These are phyloP conservation scores for Corythornis cristatus DNA, from an alignment of 2,113 vertebrate genomes.

Conservation along the genomic window DNA sequence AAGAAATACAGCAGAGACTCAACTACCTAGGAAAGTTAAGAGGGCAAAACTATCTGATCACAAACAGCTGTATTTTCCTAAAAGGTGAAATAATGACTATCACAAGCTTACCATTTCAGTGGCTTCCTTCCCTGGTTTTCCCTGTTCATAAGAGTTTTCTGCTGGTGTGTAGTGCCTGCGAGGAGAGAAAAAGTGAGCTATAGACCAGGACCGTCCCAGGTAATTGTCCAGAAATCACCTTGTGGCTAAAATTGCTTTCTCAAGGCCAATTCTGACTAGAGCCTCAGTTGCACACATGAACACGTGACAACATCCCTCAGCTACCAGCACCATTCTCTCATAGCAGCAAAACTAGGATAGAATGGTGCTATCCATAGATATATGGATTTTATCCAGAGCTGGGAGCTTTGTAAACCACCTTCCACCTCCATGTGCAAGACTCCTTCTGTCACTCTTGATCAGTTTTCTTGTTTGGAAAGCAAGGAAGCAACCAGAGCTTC, in stretches of 20 bases:
- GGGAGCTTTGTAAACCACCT: not conserved
- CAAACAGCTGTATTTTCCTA: not conserved
- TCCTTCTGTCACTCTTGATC: not conserved
- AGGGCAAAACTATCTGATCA: not conserved
- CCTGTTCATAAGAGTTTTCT: conserved; percentile 20
- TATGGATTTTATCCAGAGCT: not conserved
- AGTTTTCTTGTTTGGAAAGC: not conserved
- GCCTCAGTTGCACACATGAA: not conserved
- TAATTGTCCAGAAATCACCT: not conserved
- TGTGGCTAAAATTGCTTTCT: not conserved
- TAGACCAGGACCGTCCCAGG: fast-evolving
- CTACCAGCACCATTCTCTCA: not conserved
- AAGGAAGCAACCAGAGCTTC: not conserved
- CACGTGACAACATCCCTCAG: not conserved
- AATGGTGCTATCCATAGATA: too few species aligned
- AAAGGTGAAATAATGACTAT: not conserved
- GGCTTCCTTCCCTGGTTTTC: not conserved
- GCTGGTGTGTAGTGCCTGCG: not conserved
- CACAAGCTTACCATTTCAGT: conserved; percentile 49
- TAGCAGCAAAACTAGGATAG: not conserved
- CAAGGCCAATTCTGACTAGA: not conserved
- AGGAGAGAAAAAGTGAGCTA: not conserved
- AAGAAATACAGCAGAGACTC: not conserved
- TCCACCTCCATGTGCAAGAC: not conserved
- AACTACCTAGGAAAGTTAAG: not conserved